These are phyloP conservation scores for Drosophila bunnanda DNA, from an alignment of 2,888 invertebrate genomes.

Conservation along the genomic window DNA sequence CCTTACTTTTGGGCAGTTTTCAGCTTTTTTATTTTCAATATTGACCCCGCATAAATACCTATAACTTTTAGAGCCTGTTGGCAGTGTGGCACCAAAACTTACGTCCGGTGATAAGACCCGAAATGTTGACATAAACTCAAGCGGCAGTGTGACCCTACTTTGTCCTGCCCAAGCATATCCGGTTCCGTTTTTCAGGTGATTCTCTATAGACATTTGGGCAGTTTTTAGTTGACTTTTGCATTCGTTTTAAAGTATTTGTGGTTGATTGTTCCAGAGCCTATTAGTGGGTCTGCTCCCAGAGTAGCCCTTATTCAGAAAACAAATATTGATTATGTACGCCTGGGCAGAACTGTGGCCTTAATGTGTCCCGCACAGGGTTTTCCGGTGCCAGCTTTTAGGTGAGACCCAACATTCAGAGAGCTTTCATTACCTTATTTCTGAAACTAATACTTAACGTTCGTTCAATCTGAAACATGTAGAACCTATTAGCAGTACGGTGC, in stretches of 20 bases:
- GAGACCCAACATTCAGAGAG: conserved; percentile 80
- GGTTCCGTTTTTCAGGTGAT: conserved; percentile 89
- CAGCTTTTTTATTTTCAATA: neutral
- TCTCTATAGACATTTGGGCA: conserved; percentile 46
- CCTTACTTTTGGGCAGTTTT: conserved; percentile 31
- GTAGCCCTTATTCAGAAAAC: conserved; percentile 86
- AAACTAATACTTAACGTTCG: neutral
- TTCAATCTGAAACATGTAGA: conserved; percentile 84
- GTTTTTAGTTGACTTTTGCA: conserved; percentile 16
- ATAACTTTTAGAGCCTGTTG: conserved; percentile 77
- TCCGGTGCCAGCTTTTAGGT: conserved; percentile 86
- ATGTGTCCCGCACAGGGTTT: conserved; percentile 86
- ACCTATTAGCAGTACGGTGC: conserved; percentile 89
- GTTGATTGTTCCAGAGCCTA: conserved; percentile 86
- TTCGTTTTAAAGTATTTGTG: neutral
- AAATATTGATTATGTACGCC: conserved; percentile 81
- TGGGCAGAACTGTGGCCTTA: conserved; percentile 82
- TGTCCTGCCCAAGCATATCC: conserved; percentile 89
- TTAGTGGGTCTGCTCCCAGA: conserved; percentile 89
- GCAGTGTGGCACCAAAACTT: conserved; percentile 86
- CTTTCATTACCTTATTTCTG: neutral
- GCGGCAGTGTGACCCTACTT: conserved; percentile 84
- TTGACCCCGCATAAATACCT: neutral
- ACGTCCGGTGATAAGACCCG: conserved; percentile 88
- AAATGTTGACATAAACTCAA: conserved; percentile 69